A percentile compares a stretch with the other conserved stretches of the same genome.
Evolutionary conservation across 2,113 vertebrate species (phyloP).

Genomic region (Felis catus): F.catus_Fca126_mat1.0 CM031415.1:128339001-128339500

Average conservation of each 20-base stretch:
- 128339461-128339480: background rate
- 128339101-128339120: background rate
- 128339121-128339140: background rate
- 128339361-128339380: background rate
- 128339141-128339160: background rate
- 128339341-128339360: background rate
- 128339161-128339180: background rate
- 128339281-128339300: background rate
- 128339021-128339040: background rate
- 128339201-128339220: background rate
- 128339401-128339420: background rate
- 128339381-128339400: conserved; percentile 9
- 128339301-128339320: background rate
- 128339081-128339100: background rate
- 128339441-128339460: background rate
- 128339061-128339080: background rate
- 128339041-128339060: background rate
- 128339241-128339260: background rate
- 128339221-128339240: background rate
- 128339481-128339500: background rate
- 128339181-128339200: background rate
- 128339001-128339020: background rate
- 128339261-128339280: background rate
- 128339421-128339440: background rate
- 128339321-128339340: background rate